Percentiles rank a stretch among this genome's conserved stretches.
Evolutionary conservation across 2,797 vertebrate species (phyloP).

Genomic region (Pseudochromis fuscus): DNA sequence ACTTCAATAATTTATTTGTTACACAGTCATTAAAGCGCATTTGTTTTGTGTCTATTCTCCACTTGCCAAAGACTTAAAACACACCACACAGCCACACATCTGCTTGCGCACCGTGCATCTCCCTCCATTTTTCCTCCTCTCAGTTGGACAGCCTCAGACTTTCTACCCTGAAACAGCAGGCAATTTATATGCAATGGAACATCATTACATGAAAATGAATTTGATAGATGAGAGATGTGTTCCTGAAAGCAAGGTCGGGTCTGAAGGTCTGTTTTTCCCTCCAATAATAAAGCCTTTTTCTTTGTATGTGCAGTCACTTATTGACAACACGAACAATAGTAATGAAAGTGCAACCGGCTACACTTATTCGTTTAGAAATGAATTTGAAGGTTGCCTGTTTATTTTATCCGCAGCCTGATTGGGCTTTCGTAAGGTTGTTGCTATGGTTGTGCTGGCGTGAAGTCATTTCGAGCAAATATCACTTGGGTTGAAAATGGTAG

Average conservation of each 20-base stretch:
- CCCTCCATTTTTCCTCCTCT: slow-evolving; percentile 4
- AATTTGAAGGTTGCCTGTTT: slow-evolving; percentile 60
- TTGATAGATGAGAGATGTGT: slow-evolving; percentile 58
- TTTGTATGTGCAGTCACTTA: slow-evolving; percentile 57
- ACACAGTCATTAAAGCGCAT: background rate
- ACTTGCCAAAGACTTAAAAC: background rate
- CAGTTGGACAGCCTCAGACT: slow-evolving; percentile 42
- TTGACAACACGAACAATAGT: slow-evolving; percentile 57
- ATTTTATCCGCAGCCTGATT: slow-evolving; percentile 62
- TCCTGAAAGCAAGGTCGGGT: slow-evolving; percentile 37
- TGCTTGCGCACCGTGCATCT: slow-evolving; percentile 6
- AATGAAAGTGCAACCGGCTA: slow-evolving; percentile 59
- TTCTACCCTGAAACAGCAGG: slow-evolving; percentile 47
- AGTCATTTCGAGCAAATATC: slow-evolving; percentile 53
- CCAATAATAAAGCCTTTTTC: slow-evolving; percentile 60
- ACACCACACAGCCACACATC: background rate
- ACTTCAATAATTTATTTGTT: background rate
- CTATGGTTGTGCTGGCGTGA: slow-evolving; percentile 56
- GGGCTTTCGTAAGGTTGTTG: slow-evolving; percentile 64
- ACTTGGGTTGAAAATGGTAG: slow-evolving; percentile 44
- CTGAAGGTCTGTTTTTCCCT: slow-evolving; percentile 64
- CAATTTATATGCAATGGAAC: slow-evolving; percentile 64
- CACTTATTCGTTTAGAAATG: slow-evolving; percentile 57
- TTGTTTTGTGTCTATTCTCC: slow-evolving; percentile 3
- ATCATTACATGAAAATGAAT: slow-evolving; percentile 72